Percentiles rank a stretch among this genome's conserved stretches.
Evolutionary conservation across 23 tunicate species (phyloP).

Genomic region (Styela clava): DNA sequence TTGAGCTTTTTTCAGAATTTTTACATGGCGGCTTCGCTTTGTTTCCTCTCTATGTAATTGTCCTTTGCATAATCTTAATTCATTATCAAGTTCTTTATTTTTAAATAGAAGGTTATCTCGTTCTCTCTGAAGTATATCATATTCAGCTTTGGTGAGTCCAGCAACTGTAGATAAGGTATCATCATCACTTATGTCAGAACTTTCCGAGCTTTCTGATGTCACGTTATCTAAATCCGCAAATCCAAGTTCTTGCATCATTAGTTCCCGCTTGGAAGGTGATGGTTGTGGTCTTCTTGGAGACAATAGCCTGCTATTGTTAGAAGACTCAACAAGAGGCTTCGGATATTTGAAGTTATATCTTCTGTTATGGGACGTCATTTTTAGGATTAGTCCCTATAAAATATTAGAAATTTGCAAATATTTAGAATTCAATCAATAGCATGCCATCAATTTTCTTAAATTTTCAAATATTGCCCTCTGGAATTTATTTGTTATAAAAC

Average conservation of each 20-base stretch:
- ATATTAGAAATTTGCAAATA: too few relatives aligned
- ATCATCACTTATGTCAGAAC: slow-evolving; percentile 15
- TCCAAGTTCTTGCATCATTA: slow-evolving; percentile 74
- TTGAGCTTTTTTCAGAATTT: slow-evolving; percentile 66
- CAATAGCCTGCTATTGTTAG: neutral
- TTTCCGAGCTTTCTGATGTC: neutral
- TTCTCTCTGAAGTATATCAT: slow-evolving; percentile 20
- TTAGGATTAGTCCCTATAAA: too few relatives aligned
- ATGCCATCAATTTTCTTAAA: too few relatives aligned
- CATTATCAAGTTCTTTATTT: slow-evolving; percentile 33
- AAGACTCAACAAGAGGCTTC: neutral
- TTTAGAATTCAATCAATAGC: too few relatives aligned
- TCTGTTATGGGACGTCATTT: neutral
- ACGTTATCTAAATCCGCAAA: slow-evolving; percentile 40
- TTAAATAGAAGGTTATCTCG: neutral
- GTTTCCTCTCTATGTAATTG: slow-evolving; percentile 47
- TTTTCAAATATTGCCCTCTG: too few relatives aligned
- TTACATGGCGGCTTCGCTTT: slow-evolving; percentile 29
- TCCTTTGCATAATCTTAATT: slow-evolving; percentile 26
- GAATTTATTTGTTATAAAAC: too few relatives aligned
- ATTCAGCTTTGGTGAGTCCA: slow-evolving; percentile 30
- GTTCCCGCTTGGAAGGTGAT: slow-evolving; percentile 63
- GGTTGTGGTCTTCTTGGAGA: slow-evolving; percentile 69
- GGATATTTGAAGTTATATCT: slow-evolving; percentile 20
- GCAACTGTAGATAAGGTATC: neutral